Evolutionary conservation across 1,140 invertebrate species (phyloP).

Genomic region (Stenopsyche tienmushanensis): DNA sequence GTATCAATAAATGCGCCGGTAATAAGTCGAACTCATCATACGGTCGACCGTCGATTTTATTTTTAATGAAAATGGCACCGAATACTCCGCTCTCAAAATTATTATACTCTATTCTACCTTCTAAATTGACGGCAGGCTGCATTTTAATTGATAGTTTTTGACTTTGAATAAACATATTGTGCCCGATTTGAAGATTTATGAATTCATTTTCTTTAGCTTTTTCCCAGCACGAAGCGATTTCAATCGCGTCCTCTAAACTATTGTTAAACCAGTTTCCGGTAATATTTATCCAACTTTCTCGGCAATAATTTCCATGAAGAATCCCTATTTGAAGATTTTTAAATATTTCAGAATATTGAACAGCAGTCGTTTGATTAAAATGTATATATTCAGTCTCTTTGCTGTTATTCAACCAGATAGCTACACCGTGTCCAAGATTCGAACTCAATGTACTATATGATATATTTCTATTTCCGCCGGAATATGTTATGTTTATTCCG

Average conservation of each 20-base stretch:
- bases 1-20: slow-evolving; percentile 72
- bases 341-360: slow-evolving; percentile 85
- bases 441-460: slow-evolving; percentile 77
- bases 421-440: slow-evolving; percentile 82
- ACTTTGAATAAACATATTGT: slow-evolving; percentile 81
- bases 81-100: slow-evolving; percentile 78
- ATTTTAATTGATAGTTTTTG: slow-evolving; percentile 75
- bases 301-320: slow-evolving; percentile 77
- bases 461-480: slow-evolving; percentile 86
- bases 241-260: slow-evolving; percentile 71
- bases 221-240: slow-evolving; percentile 78
- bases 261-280: slow-evolving; percentile 83
- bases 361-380: slow-evolving; percentile 78
- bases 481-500: slow-evolving; percentile 87
- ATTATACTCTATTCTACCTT: slow-evolving; percentile 82
- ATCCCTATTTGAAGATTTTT: slow-evolving; percentile 83
- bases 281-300: slow-evolving; percentile 76
- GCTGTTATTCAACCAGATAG: slow-evolving; percentile 87
- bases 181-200: slow-evolving; percentile 76
- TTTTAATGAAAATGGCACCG: slow-evolving; percentile 86
- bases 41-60: slow-evolving; percentile 73
- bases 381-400: slow-evolving; percentile 75
- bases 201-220: slow-evolving; percentile 55
- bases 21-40: slow-evolving; percentile 64
- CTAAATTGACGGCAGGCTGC: slow-evolving; percentile 81